These are phyloP conservation scores for Dioctria linearis DNA, from an alignment of 2,888 invertebrate genomes.

Conservation along the genomic window DNA sequence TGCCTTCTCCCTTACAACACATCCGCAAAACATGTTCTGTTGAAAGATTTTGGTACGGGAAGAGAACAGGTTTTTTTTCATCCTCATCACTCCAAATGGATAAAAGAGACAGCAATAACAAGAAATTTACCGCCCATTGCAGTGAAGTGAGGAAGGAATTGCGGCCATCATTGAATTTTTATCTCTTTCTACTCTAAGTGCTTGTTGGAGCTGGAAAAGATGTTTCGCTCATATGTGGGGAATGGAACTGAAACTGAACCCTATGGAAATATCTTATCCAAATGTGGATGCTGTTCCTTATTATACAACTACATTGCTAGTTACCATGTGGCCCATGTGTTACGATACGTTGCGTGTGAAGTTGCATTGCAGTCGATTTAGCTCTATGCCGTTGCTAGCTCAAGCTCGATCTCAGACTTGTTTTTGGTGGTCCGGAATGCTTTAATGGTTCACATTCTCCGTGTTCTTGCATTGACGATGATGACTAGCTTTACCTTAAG, in stretches of 20 bases:
- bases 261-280: too few species aligned
- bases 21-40: not conserved
- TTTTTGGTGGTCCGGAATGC: too few species aligned
- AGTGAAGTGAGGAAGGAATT: slow-evolving; percentile 16
- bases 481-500: too few species aligned
- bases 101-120: not conserved
- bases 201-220: slow-evolving; percentile 27
- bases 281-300: too few species aligned
- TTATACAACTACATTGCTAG: too few species aligned
- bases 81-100: not conserved
- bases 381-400: too few species aligned
- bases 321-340: too few species aligned
- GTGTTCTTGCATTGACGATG: too few species aligned
- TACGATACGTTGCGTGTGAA: too few species aligned
- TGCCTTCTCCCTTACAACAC: not conserved
- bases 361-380: too few species aligned
- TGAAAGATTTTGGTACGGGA: not conserved
- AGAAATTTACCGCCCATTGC: slow-evolving; percentile 33
- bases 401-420: too few species aligned
- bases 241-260: not conserved
- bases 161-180: slow-evolving; percentile 43
- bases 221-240: not conserved
- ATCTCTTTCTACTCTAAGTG: not conserved
- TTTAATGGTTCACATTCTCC: too few species aligned
- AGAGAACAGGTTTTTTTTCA: not conserved